A percentile compares a stretch with the other conserved stretches of the same genome.
Conservation (phyloP, 2,888 invertebrate genomes). For the Orchesella flavescens region DNA sequence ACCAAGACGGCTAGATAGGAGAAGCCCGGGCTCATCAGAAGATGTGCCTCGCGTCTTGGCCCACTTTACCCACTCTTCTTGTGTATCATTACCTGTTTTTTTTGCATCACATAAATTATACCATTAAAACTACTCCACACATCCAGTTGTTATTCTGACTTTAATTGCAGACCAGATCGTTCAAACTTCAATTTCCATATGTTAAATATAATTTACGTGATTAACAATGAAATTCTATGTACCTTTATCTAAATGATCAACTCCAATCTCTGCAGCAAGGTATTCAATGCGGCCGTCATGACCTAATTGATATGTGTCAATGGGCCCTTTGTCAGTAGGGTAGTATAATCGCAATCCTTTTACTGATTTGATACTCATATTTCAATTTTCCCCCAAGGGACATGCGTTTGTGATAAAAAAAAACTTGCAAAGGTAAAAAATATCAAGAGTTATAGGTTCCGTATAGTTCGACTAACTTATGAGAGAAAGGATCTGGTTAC, state of each 20-base stretch:
- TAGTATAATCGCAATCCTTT: constrained; percentile 59
- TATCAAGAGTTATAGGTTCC: too few species aligned
- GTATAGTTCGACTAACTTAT: background rate
- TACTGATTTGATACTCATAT: constrained; percentile 62
- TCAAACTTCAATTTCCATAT: too few species aligned
- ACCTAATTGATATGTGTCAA: constrained; percentile 65
- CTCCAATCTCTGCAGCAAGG: constrained; percentile 60
- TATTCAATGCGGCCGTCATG: constrained; percentile 63
- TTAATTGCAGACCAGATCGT: too few species aligned
- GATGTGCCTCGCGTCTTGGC: constrained; percentile 55
- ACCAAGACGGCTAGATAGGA: constrained; percentile 62
- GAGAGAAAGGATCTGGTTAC: constrained; percentile 32
- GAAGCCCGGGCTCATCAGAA: constrained; percentile 52
- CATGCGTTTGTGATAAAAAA: too few species aligned
- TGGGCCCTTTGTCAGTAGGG: constrained; percentile 65
- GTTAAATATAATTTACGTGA: too few species aligned
- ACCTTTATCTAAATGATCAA: constrained; percentile 65
- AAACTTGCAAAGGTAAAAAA: too few species aligned
- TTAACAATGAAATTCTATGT: background rate
- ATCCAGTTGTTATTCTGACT: too few species aligned
- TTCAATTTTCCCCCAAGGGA: background rate
- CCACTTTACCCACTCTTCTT: constrained; percentile 63
- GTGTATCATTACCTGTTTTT: constrained; percentile 57
- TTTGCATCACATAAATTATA: background rate
- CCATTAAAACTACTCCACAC: background rate